Percentiles rank a stretch among this genome's conserved stretches.
These are phyloP conservation scores for Parauchenoglanis punctatus DNA, from an alignment of 2,797 vertebrate species.

Conservation along the genomic window DNA sequence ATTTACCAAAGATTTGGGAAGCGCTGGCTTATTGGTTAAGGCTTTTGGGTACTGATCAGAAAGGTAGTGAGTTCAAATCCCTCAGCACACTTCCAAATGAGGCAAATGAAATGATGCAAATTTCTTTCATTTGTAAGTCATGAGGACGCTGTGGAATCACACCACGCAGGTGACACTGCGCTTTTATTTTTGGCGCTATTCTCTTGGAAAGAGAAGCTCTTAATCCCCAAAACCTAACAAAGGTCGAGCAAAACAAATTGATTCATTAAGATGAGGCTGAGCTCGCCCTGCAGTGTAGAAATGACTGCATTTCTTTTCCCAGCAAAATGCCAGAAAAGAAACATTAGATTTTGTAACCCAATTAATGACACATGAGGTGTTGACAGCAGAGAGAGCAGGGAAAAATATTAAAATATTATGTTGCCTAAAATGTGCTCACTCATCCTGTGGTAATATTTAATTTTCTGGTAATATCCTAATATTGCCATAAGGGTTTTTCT, in stretches of 20 bases:
- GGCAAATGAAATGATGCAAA: neutral
- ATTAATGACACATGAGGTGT: slow-evolving; percentile 79
- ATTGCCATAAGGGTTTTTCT: slow-evolving; percentile 71
- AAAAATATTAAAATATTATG: slow-evolving; percentile 68
- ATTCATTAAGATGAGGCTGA: slow-evolving; percentile 62
- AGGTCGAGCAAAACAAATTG: slow-evolving; percentile 63
- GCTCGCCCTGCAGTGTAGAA: slow-evolving; percentile 53
- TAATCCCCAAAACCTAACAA: slow-evolving; percentile 58
- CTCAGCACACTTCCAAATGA: neutral
- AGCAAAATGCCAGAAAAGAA: slow-evolving; percentile 63
- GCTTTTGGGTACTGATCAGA: neutral
- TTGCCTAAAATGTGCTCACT: slow-evolving; percentile 73
- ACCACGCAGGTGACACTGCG: neutral
- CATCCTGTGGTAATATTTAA: slow-evolving; percentile 78
- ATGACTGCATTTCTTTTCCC: neutral
- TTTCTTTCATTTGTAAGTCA: neutral
- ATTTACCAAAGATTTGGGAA: slow-evolving; percentile 35
- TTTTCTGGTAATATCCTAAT: slow-evolving; percentile 81
- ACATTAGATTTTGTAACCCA: slow-evolving; percentile 69
- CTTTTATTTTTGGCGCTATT: neutral
- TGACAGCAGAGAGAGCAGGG: slow-evolving; percentile 62
- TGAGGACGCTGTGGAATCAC: neutral
- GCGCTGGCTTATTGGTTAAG: neutral
- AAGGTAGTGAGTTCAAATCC: neutral
- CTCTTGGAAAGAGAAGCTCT: slow-evolving; percentile 44